Conservation (phyloP, 1,140 invertebrate genomes). For the Apis laboriosa region DNA sequence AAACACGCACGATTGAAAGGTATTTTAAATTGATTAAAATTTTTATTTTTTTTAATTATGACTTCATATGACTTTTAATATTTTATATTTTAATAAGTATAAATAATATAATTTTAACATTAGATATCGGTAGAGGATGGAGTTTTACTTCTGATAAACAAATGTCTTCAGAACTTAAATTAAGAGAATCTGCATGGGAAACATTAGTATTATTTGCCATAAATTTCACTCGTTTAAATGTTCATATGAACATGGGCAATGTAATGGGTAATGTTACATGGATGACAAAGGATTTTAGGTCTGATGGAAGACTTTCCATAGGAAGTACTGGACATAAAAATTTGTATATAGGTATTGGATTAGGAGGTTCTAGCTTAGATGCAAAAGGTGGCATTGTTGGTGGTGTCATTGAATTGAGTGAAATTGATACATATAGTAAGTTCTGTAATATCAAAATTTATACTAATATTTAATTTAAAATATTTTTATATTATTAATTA, state of each 20-base stretch:
- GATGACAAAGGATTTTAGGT: constrained; percentile 94
- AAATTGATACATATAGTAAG: constrained; percentile 92
- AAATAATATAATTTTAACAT: not conserved
- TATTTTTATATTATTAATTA: constrained; percentile 1
- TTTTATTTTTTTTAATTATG: not conserved
- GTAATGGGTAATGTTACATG: constrained; percentile 99
- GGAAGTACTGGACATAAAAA: constrained; percentile 97
- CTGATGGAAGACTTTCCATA: constrained; percentile 94
- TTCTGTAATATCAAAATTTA: constrained; percentile 45
- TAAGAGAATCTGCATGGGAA: constrained; percentile 90
- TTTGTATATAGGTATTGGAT: constrained; percentile 92
- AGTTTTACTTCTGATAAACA: constrained; percentile 80
- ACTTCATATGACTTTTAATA: not conserved
- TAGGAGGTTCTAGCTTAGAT: constrained; percentile 95
- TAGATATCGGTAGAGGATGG: constrained; percentile 81
- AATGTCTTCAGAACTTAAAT: constrained; percentile 81
- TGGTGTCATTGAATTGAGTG: constrained; percentile 94
- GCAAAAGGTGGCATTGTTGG: constrained; percentile 98
- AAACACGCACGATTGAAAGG: constrained; percentile 81
- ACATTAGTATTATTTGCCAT: constrained; percentile 97
- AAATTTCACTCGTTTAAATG: constrained; percentile 96
- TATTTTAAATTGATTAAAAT: not conserved
- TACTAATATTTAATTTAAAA: not conserved
- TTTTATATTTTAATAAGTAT: not conserved
- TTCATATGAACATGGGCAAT: constrained; percentile 99